Evolutionary conservation across 2,888 invertebrate species (phyloP).

Genomic region (Masnerella sp.): DNA sequence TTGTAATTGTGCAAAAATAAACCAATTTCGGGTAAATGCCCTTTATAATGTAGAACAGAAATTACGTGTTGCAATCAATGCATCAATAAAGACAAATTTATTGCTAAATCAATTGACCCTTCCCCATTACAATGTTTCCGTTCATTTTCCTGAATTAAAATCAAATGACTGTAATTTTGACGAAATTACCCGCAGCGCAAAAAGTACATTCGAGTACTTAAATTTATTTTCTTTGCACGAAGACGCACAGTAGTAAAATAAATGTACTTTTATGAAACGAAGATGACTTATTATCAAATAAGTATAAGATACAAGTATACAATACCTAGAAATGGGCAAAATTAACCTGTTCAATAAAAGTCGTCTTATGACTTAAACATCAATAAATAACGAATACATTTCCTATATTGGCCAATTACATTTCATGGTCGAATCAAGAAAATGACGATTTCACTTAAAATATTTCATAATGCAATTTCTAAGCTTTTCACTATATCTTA

Average conservation of each 20-base stretch:
- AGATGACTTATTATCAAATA: constrained; percentile 27
- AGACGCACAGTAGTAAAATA: constrained; percentile 22
- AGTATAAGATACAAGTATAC: constrained; percentile 6
- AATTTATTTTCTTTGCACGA: constrained; percentile 42
- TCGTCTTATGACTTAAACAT: no score
- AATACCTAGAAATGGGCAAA: constrained; percentile 22
- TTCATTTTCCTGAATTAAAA: constrained; percentile 51
- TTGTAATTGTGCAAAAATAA: no score
- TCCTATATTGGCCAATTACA: no score
- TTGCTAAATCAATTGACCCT: constrained; percentile 48
- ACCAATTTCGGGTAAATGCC: no score
- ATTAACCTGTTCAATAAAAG: no score
- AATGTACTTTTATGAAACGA: constrained; percentile 24
- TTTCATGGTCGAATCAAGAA: no score
- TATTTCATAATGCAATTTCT: no score
- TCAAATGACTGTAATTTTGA: constrained; percentile 55
- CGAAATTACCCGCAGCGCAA: constrained; percentile 41
- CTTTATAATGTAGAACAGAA: constrained; percentile 1
- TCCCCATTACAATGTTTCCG: constrained; percentile 51
- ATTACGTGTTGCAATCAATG: constrained; percentile 4
- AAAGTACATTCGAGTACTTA: constrained; percentile 40
- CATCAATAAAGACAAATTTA: constrained; percentile 37
- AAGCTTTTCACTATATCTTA: no score
- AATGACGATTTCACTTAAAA: no score
- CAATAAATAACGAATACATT: no score